Evolutionary conservation across 2,113 vertebrate genomes (phyloP).

Genomic region (Polyodon spathula): DNA sequence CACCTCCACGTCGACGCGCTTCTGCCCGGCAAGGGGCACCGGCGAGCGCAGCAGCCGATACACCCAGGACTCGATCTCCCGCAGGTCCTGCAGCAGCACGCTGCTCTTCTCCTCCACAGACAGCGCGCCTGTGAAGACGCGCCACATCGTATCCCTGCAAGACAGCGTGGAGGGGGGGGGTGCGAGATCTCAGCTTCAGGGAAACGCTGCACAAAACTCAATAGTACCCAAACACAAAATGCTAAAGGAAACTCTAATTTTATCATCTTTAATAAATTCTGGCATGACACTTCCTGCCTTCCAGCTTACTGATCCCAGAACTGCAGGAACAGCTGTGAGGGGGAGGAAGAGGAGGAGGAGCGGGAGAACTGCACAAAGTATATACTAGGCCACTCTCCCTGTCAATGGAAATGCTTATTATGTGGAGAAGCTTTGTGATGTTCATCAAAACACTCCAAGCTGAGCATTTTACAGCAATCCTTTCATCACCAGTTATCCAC

Average conservation of each 20-base stretch:
- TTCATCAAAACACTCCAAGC: too few species aligned
- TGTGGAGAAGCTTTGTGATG: too few species aligned
- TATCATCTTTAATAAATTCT: too few species aligned
- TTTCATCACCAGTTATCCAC: too few species aligned
- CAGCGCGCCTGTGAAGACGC: slow-evolving; percentile 84
- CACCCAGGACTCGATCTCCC: slow-evolving; percentile 93
- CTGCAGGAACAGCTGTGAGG: background rate
- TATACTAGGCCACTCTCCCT: too few species aligned
- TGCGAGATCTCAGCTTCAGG: background rate
- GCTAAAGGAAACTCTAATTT: too few species aligned
- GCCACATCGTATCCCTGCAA: slow-evolving; percentile 91
- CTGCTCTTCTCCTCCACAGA: slow-evolving; percentile 86
- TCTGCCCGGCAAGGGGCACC: slow-evolving; percentile 74
- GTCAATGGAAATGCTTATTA: too few species aligned
- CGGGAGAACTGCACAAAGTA: too few species aligned
- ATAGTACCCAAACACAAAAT: background rate
- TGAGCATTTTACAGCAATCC: too few species aligned
- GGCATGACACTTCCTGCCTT: too few species aligned
- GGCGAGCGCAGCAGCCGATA: slow-evolving; percentile 86
- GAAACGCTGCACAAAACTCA: background rate
- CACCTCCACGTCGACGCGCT: slow-evolving; percentile 87
- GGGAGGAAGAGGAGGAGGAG: too few species aligned
- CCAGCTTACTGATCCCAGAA: background rate
- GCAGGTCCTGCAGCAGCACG: slow-evolving; percentile 75
- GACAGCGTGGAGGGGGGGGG: background rate